Evolutionary conservation across 2,797 vertebrate genomes (phyloP), one percentile per base, ranked within the genome.

Genomic region (Mionectes olivaceus): DNA sequence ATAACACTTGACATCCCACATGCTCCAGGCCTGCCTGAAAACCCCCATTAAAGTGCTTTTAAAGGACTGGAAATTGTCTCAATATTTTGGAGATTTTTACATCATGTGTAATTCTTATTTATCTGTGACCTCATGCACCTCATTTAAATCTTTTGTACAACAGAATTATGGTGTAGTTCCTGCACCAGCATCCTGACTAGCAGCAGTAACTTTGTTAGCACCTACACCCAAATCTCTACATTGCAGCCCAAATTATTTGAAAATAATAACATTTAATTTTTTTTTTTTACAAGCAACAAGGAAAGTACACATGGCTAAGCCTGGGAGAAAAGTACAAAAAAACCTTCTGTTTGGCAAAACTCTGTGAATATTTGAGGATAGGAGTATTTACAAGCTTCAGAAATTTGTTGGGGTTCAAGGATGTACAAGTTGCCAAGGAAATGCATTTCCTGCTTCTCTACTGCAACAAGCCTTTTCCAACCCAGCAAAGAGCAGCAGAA

Each of bases 191-290:
- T 30, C 17, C 50, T 52, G 50, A 39, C 6, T 49, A 76, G 67
- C 69, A 68, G 9, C 76, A 59, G 8, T 7, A 11, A 70, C 23
- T 81, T 10, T 2, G 1, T 23, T 8, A 13, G 11, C 24, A 39
- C 33, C 27, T 0, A 0, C 1, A 35, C 28, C 6, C 39, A 80
- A 9, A 68, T 24, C 28, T 59, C 82, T 21, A 10, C 39, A 44
- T 0, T 9, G n/a, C 28, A 71, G 56, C 11, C 5, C 22, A 52
- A 85, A 47, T 10, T 14, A 27, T 47, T 59, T 2, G 3, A 69
- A 69, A 63, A 4, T 22, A 24, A 55, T 28, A 32, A 49, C 17
- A 49, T 7, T 14, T 19, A 49, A 18, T 23, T 4, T 5, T 11
- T 10, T 10, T 21, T 30, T 30, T 30, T 27, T 13, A 19, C 52